Evolutionary conservation across 2,797 vertebrate species (phyloP), one percentile per base, ranked within the genome.

Genomic region (Heterohyrax brucei): DNA sequence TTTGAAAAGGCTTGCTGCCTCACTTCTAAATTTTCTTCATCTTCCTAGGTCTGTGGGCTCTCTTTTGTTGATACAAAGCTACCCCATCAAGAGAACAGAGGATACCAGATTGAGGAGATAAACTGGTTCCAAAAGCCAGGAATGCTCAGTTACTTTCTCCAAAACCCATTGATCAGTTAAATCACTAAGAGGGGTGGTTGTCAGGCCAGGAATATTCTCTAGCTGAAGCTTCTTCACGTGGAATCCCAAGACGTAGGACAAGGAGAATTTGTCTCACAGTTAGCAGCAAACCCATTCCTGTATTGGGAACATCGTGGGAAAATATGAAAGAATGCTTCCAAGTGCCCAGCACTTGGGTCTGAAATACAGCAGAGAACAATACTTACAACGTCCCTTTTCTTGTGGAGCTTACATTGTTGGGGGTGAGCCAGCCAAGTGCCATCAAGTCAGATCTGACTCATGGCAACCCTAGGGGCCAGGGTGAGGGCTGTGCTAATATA

Each of bases 161-260:
- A 87, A 93, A 95, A 79, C 33, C 76, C 75, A 59, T 39, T 24
- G 14, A 80, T 93, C 88, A 91, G 79, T 33, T 66, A 88, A 68
- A 50, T 56, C 56, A 39, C 50, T 39, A 91, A 64, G 68, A 93
- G 53, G 39, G 19, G 61, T 70, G 50, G 50, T 56, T 4, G 33
- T 68, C 83, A 85, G 79, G 18, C 50, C 79, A 64, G 75, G 91
- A 91, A 81, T 91, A 79, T 85, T 70, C 73, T 85, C 50, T 87
- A 80, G 87, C 73, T 91, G 26, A 70, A 76, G 28, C 39, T 88
- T 75, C 75, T 84, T 88, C 50, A 24, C 66, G 88, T 91, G 94
- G 48, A 78, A 70, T 91, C 88, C 44, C 59, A 62, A 79, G 28
- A 75, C 24, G 10, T 64, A 44, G 46, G 62, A 26, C 66, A 44